A percentile compares a stretch with the other conserved stretches of the same genome.
These are phyloP conservation scores for Thalassaphorura encarpata DNA, from an alignment of 1,140 invertebrate genomes.

Conservation along the genomic window DNA sequence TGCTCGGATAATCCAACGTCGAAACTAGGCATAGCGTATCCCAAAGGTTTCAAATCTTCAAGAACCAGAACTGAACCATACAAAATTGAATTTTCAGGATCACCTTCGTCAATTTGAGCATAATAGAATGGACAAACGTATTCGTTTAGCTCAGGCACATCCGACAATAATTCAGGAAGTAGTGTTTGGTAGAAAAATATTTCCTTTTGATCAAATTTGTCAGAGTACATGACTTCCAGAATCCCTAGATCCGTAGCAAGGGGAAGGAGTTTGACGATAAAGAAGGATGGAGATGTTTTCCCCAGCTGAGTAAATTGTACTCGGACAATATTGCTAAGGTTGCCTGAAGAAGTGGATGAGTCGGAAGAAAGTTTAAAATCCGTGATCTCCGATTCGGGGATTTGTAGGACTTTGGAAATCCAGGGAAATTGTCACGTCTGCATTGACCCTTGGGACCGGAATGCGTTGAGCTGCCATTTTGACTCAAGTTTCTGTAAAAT, in stretches of 20 bases:
- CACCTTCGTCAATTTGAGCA: background rate
- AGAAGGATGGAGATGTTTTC: too few relatives aligned
- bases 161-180: background rate
- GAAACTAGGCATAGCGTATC: background rate
- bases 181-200: background rate
- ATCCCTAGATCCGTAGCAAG: background rate
- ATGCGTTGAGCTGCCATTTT: too few relatives aligned
- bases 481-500: too few relatives aligned
- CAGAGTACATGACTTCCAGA: background rate
- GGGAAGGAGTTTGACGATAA: slow-evolving; percentile 5
- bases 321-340: too few relatives aligned
- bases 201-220: background rate
- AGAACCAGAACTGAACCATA: background rate
- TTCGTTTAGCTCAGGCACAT: background rate
- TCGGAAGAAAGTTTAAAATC: too few relatives aligned
- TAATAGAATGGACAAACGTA: background rate
- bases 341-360: too few relatives aligned
- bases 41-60: background rate
- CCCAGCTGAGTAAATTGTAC: too few relatives aligned
- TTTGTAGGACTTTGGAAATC: too few relatives aligned
- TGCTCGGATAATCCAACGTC: background rate
- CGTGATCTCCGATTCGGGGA: too few relatives aligned
- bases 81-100: background rate
- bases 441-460: too few relatives aligned
- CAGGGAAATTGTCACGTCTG: too few relatives aligned